These are phyloP conservation scores for Ahaetulla prasina DNA, from an alignment of 2,113 vertebrate genomes.

Conservation along the genomic window DNA sequence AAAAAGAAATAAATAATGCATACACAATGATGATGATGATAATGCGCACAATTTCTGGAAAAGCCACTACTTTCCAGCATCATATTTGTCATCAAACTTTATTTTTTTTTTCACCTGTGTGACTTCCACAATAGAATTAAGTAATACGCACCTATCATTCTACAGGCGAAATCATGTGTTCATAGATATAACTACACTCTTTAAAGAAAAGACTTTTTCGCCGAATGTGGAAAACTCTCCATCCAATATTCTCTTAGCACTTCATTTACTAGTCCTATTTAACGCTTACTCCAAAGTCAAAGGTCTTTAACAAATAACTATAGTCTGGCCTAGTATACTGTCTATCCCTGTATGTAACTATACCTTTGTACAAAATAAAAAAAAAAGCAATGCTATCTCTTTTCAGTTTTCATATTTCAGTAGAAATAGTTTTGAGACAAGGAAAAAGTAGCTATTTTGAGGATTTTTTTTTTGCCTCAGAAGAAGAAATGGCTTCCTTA, in stretches of 20 bases:
- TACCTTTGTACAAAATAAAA: background rate
- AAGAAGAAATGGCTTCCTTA: background rate
- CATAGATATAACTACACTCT: background rate
- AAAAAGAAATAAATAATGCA: background rate
- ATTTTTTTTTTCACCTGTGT: background rate
- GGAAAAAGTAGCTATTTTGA: background rate
- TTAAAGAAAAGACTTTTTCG: background rate
- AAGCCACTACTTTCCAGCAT: background rate
- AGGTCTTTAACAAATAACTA: background rate
- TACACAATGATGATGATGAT: background rate
- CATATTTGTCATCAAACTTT: background rate
- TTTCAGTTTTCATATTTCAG: constrained; percentile 16
- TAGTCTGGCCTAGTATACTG: constrained; percentile 14
- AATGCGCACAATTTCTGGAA: background rate
- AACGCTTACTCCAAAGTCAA: background rate
- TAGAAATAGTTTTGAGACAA: background rate
- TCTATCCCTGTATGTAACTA: background rate
- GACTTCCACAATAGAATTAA: background rate
- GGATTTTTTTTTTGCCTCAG: background rate
- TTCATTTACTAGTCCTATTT: background rate
- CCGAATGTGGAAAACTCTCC: background rate
- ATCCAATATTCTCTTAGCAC: constrained; percentile 3
- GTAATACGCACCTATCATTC: background rate
- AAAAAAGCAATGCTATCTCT: constrained; percentile 13
- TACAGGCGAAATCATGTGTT: background rate